These are phyloP conservation scores for Setophaga petechia DNA, from an alignment of 2,113 vertebrate species.

Conservation along the genomic window DNA sequence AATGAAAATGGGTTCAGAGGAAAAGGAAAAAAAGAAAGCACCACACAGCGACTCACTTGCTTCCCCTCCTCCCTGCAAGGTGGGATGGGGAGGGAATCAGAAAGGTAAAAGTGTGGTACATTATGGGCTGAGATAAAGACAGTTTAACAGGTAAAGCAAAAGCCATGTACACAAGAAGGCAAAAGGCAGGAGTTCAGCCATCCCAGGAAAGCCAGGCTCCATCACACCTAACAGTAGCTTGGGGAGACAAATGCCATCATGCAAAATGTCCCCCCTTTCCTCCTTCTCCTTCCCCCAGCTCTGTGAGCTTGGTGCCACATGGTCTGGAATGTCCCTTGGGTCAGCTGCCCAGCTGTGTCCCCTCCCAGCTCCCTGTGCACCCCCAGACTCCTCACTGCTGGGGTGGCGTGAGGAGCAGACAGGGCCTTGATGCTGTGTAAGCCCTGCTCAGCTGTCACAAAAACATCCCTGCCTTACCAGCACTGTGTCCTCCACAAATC, in stretches of 20 bases:
- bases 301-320: background rate
- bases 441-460: background rate
- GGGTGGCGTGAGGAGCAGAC: background rate
- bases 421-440: background rate
- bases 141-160: background rate
- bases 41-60: background rate
- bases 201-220: background rate
- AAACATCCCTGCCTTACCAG: background rate
- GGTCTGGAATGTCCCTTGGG: background rate
- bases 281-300: background rate
- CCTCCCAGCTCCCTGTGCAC: background rate
- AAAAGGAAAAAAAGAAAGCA: background rate
- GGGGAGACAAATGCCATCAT: too few species aligned
- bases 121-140: background rate
- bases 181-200: background rate
- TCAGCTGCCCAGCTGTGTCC: background rate
- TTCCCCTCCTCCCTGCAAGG: accelerated
- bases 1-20: background rate
- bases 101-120: background rate
- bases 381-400: background rate
- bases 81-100: background rate
- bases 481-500: background rate
- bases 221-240: background rate
- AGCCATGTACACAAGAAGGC: background rate
- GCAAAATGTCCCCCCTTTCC: background rate